Evolutionary conservation across 2,888 invertebrate species (phyloP), one percentile per base, ranked within the genome.

Genomic region (Sycophila texana): DNA sequence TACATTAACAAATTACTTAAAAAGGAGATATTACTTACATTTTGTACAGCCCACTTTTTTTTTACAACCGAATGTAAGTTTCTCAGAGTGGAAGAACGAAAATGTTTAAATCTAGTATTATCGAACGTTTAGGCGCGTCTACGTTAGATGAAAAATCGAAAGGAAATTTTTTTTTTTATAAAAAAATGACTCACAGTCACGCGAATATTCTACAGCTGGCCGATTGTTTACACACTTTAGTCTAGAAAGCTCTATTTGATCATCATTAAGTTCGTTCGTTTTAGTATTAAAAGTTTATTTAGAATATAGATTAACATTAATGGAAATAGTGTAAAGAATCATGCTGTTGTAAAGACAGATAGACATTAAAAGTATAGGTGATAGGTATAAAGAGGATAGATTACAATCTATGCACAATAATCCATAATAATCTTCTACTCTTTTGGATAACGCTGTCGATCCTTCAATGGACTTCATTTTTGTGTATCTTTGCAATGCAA

Each of bases 311-410:
- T 84, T 88, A 87, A 88, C 88, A 89, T 89, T 87, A 84, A 88
- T 88, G 88, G 87, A 88, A 82, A 88, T 87, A 88, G 87, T 89
- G 86, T 87, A 87, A 88, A 87, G 88, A 88, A 87, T 86, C 87
- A 89, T 89, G 88, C 87, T 86, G 86, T 86, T 85, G 85, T 88
- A 87, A 86, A 88, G 87, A 80, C 80, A 88, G 88, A 88, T 88
- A 87, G 88, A 88, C 88, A 89, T 89, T 89, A 88, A 89, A 88
- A 73, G 86, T 89, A 39, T 39, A 86, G 87, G 84, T 88, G 87
- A 87, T 88, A 88, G 87, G 84, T 88, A 86, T 87, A 87, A 88
- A 88, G 89, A 87, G 86, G 84, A 88, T 88, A 89, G 86, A 87
- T 89, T 89, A 89, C 86, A 85, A 87, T 88, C 87, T 87, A 89